phyloP scores from a whole-genome alignment of 2,888 invertebrate genomes.

The Brenthis hecate region DNA sequence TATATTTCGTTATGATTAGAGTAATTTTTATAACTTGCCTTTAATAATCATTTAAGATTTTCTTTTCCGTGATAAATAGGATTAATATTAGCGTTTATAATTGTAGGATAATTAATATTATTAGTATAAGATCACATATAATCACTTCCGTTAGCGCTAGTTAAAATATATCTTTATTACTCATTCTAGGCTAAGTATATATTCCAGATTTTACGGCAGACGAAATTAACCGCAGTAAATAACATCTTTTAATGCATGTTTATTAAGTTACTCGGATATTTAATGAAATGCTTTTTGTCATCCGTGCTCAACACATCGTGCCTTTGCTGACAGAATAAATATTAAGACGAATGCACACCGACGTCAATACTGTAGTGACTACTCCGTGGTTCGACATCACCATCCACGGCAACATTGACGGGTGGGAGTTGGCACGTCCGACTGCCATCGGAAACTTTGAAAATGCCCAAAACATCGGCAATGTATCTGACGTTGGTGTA shows the following conservation, averaged over 20 bases:
- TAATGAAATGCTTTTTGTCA: constrained; percentile 30
- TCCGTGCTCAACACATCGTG: constrained; percentile 41
- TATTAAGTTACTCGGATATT: constrained; percentile 16
- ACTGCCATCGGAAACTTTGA: not conserved
- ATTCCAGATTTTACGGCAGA: constrained; percentile 19
- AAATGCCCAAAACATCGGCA: not conserved
- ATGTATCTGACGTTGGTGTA: constrained; percentile 20
- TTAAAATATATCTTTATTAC: not conserved
- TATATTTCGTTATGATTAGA: too few species aligned
- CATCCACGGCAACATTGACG: not conserved
- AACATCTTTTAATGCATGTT: constrained; percentile 15
- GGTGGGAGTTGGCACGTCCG: not conserved
- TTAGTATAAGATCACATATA: not conserved
- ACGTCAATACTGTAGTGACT: not conserved
- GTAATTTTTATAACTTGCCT: too few species aligned
- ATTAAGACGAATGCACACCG: constrained; percentile 31
- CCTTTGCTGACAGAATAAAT: constrained; percentile 38
- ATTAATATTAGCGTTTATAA: not conserved
- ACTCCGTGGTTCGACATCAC: too few species aligned
- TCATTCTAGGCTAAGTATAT: constrained; percentile 5
- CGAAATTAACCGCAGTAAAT: constrained; percentile 3
- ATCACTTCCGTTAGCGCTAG: not conserved
- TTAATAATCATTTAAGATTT: too few species aligned
- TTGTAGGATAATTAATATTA: not conserved
- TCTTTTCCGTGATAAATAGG: not conserved